Evolutionary conservation across 2,113 vertebrate genomes (phyloP).

Genomic region (Upupa epops): DNA sequence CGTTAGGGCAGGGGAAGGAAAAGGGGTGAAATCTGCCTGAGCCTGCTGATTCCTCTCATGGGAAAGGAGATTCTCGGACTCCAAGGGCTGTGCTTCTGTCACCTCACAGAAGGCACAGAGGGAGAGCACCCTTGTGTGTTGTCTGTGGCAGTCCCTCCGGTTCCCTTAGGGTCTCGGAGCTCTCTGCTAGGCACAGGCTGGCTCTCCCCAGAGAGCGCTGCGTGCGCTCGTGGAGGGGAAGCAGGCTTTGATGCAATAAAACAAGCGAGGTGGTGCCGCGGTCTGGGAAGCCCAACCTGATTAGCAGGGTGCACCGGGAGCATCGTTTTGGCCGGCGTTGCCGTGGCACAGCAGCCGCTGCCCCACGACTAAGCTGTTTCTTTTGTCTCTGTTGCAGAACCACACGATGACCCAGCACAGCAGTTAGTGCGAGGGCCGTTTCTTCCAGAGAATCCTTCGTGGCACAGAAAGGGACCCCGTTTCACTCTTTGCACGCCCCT

Average conservation of each 20-base stretch:
- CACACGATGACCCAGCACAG: slow-evolving; percentile 98
- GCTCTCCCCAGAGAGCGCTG: background rate
- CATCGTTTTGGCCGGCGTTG: no score
- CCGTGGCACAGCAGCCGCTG: no score
- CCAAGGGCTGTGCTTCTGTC: background rate
- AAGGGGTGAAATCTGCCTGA: background rate
- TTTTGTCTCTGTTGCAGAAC: slow-evolving; percentile 84
- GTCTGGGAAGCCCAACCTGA: background rate
- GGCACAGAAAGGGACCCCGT: slow-evolving; percentile 84
- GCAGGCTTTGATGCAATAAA: background rate
- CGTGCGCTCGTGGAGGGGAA: background rate
- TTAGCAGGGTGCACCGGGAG: no score
- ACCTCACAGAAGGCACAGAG: background rate
- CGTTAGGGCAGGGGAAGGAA: background rate
- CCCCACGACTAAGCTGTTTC: slow-evolving; percentile 30
- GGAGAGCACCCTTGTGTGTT: background rate
- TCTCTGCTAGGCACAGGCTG: background rate
- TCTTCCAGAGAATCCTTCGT: slow-evolving; percentile 72
- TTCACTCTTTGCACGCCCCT: slow-evolving; percentile 90
- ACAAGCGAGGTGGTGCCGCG: background rate
- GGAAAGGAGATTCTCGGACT: background rate
- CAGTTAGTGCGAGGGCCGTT: slow-evolving; percentile 89
- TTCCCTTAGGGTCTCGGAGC: background rate
- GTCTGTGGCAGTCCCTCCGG: background rate
- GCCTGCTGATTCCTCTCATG: background rate